Evolutionary conservation across 2,888 invertebrate genomes (phyloP).

Genomic region (Tinea pellionella): DNA sequence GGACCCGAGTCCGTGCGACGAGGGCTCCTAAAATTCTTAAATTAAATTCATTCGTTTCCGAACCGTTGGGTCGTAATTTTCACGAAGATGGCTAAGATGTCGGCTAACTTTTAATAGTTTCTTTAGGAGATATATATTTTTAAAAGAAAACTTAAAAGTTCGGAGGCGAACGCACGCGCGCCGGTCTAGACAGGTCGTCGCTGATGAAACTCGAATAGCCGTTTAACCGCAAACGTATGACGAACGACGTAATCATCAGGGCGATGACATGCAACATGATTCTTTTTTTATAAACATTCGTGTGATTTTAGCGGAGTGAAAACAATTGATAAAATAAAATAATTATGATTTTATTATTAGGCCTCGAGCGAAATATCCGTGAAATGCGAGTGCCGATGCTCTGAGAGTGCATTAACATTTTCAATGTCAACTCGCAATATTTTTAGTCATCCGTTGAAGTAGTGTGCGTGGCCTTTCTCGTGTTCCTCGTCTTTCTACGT

Average conservation of each 20-base stretch:
- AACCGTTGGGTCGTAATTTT: constrained; percentile 11
- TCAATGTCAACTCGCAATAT: constrained; percentile 68
- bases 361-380: constrained; percentile 39
- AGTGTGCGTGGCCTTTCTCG: constrained; percentile 54
- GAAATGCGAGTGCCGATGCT: constrained; percentile 44
- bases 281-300: constrained; percentile 30
- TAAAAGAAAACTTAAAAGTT: background rate
- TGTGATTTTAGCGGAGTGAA: background rate
- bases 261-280: constrained; percentile 37
- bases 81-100: background rate
- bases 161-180: background rate
- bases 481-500: constrained; percentile 18
- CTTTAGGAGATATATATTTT: background rate
- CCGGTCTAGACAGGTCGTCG: background rate
- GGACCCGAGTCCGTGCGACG: background rate
- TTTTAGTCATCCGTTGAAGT: constrained; percentile 50
- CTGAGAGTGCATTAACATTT: constrained; percentile 63
- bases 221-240: background rate
- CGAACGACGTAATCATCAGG: constrained; percentile 20
- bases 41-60: constrained; percentile 7
- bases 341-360: constrained; percentile 15
- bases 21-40: constrained; percentile 8
- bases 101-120: constrained; percentile 12
- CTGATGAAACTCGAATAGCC: background rate
- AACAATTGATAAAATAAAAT: constrained; percentile 30